These are phyloP conservation scores for Rhamnusium bicolor DNA, from an alignment of 2,888 invertebrate species.

Conservation along the genomic window DNA sequence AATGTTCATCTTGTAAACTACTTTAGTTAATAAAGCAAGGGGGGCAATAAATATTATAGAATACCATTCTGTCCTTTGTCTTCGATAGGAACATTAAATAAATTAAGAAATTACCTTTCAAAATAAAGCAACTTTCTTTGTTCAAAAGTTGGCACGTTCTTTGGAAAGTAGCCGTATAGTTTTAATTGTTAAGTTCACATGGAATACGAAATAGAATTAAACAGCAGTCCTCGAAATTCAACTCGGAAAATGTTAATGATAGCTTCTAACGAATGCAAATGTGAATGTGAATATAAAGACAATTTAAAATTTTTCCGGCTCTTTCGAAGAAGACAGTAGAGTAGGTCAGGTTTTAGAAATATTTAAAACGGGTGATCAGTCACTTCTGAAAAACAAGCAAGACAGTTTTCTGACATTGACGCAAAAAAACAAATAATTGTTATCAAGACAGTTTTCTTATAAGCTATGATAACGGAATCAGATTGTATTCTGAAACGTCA, in stretches of 20 bases:
- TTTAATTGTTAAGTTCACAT: not conserved
- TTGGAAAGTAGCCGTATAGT: not conserved
- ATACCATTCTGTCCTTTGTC: no score
- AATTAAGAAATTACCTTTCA: not conserved
- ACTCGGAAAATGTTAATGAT: not conserved
- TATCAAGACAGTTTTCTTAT: no score
- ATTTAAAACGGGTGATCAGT: no score
- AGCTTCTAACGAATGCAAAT: not conserved
- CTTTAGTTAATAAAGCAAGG: no score
- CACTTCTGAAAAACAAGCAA: no score
- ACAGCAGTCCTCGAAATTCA: not conserved
- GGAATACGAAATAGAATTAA: not conserved
- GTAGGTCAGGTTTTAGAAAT: no score
- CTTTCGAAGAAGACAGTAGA: not conserved
- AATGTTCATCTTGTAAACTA: no score
- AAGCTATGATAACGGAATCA: no score
- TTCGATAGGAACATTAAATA: not conserved
- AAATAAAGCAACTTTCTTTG: not conserved
- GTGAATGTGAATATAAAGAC: not conserved
- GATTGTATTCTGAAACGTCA: no score
- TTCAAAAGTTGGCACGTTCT: not conserved
- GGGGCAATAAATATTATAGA: no score
- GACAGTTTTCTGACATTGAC: no score
- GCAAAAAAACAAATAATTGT: no score
- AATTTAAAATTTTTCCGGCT: not conserved